Percentiles rank a stretch among this genome's conserved stretches.
These are phyloP conservation scores for Otis tarda DNA, from an alignment of 2,113 vertebrate genomes.

Conservation along the genomic window DNA sequence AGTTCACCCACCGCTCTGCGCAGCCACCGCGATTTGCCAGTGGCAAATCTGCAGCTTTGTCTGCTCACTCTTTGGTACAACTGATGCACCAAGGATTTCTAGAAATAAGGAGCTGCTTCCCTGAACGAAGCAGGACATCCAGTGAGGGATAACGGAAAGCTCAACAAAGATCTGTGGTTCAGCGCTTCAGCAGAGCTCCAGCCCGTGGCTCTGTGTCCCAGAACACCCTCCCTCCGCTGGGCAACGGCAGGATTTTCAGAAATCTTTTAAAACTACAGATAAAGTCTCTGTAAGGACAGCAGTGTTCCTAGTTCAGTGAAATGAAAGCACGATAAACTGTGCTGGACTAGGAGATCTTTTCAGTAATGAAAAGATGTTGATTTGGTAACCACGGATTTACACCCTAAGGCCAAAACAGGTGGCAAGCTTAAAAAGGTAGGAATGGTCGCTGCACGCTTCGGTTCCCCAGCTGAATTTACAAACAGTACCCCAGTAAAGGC, in stretches of 20 bases:
- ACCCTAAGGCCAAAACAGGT: slow-evolving; percentile 35
- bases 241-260: not conserved
- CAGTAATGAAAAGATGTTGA: slow-evolving; percentile 6
- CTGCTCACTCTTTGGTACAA: not conserved
- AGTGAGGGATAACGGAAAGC: not conserved
- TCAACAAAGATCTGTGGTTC: not conserved
- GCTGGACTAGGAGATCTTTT: not conserved
- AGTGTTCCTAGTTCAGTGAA: not conserved
- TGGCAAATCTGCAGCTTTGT: not conserved
- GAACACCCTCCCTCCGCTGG: not conserved
- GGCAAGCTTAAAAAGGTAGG: not conserved
- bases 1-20: not conserved
- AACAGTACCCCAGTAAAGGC: not conserved
- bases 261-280: not conserved
- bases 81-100: not conserved
- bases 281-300: not conserved
- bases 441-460: not conserved
- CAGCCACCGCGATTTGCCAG: not conserved
- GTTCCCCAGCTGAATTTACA: not conserved
- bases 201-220: not conserved
- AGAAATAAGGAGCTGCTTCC: not conserved
- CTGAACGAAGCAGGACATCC: not conserved
- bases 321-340: not conserved
- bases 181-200: not conserved
- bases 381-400: slow-evolving; percentile 53